Base-by-base conservation (phyloP, 2,113 vertebrate species). In the Jacana jacana region DNA sequence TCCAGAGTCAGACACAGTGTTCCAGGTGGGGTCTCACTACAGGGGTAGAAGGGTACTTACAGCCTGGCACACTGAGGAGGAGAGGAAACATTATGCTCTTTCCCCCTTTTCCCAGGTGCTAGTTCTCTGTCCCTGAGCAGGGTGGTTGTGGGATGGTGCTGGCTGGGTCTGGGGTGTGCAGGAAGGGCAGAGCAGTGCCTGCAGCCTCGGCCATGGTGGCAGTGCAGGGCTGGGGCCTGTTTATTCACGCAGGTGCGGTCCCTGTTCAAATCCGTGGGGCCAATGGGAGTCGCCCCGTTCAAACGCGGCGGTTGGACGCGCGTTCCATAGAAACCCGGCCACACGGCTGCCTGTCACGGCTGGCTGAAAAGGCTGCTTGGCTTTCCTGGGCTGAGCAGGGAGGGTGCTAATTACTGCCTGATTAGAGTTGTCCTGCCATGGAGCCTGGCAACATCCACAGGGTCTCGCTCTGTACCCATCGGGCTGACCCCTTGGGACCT, bases 231-330 rank as follows among this genome's bases (percentile, higher is more conserved):
- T 39, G 1, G 1, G 78, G 12, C 16, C 35, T 58, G 64, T 69
- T 80, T 30, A 91, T 76, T 77, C n/a, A 2, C 85, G 15, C 97
- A 95, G 97, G 97, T 97, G 97, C 54, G 61, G 80, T 49, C n/a
- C 42, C 55, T 17, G 89, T 96, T 96, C 97, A 78, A 94, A 85
- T 48, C 64, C 17, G 35, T 39, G 81, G 91, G 96, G 83, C 98
- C 98, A 97, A 98, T 98, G 97, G 97, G 97, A 88, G 68, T 72
- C 6, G 91, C 73, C 79, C 91, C 24, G 8, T 98, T 98, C 98
- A 97, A 98, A 97, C 27, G 33, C 76, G 91, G 91, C 96, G 31
- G 94, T 96, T 97, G 80, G 89, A 79, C 48, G 60, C 63, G 17
- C 1, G 93, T 83, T n/a, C 93, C 68, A 3, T 11, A 84, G 84